phyloP scores from a whole-genome alignment of 2,888 invertebrate species.

The Enchytraeus crypticus region DNA sequence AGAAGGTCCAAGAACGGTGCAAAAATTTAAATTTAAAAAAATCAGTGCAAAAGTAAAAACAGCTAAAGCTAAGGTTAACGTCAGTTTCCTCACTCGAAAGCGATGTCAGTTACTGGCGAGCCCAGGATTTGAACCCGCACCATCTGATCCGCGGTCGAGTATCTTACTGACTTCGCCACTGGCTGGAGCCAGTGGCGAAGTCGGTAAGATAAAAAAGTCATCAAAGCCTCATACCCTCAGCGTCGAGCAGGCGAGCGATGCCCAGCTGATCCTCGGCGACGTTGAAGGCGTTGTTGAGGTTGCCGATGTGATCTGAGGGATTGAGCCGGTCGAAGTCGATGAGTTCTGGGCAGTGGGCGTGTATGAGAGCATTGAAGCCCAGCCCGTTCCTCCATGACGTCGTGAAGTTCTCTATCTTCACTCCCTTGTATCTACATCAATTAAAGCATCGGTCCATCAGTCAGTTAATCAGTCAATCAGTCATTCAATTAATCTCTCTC shows the following conservation, averaged over 20 bases:
- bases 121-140: too few species aligned
- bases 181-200: too few species aligned
- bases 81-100: too few species aligned
- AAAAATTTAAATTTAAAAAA: too few species aligned
- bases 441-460: too few species aligned
- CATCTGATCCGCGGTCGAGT: too few species aligned
- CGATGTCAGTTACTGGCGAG: too few species aligned
- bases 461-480: too few species aligned
- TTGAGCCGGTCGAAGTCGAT: conserved; percentile 76
- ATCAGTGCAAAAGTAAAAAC: not conserved
- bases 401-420: conserved; percentile 52
- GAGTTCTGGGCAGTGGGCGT: conserved; percentile 85
- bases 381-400: conserved; percentile 92
- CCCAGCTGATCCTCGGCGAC: conserved; percentile 85
- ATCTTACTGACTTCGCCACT: too few species aligned
- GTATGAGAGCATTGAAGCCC: conserved; percentile 96
- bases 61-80: too few species aligned
- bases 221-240: conserved; percentile 60
- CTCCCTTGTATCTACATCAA: conserved; percentile 47
- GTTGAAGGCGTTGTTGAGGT: conserved; percentile 94
- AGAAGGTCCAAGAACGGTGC: too few species aligned
- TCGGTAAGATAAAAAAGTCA: not conserved
- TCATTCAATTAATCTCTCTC: too few species aligned
- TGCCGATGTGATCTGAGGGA: conserved; percentile 77
- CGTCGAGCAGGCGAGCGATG: conserved; percentile 78